Evolutionary conservation across 2,888 invertebrate species (phyloP), one percentile per base, ranked within the genome.

Genomic region (Lydus trimaculatus): DNA sequence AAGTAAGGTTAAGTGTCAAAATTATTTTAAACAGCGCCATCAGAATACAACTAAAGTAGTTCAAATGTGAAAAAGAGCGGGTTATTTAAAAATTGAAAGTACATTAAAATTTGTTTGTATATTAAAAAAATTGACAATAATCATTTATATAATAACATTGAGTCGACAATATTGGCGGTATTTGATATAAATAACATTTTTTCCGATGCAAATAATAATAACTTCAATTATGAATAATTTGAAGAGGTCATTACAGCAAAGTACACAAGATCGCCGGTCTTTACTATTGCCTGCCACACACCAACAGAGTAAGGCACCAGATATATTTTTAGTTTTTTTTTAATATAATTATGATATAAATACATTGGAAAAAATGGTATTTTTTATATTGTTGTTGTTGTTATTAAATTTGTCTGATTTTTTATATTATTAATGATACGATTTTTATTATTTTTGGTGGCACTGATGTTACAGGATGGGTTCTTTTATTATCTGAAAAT

Each of bases 41-140:
- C n/a, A n/a, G n/a, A n/a, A n/a, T n/a, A n/a, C n/a, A 7, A 62
- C 43, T 62, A 62, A 36, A 39, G 11, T 28, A 39, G 61, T 33
- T 61, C n/a, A 36, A 61, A 61, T 61, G 61, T 48, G 11, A 11
- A 7, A 11, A 7, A 8, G 20, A 2, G n/a, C n/a, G 48, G 48
- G 48, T 7, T 43, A 5, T 43, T 17, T 1, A 48, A 48, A 43
- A 48, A 43, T 7, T 20, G 2, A 23, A 48, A 48, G 1, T 17
- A 48, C 25, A 39, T 76, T 76, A 82, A 82, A 83, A 80, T 83
- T 84, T 84, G 83, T 84, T 84, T 84, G 83, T 84, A 84, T 85
- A 84, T 84, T 84, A 83, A 85, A 85, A 84, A 85, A 85, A 85
- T 84, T 84, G 84, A 84, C 84, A 83, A 84, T 84, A 84, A 84